These are phyloP conservation scores for Drosophila putrida DNA, from an alignment of 2,888 invertebrate species.

Conservation along the genomic window DNA sequence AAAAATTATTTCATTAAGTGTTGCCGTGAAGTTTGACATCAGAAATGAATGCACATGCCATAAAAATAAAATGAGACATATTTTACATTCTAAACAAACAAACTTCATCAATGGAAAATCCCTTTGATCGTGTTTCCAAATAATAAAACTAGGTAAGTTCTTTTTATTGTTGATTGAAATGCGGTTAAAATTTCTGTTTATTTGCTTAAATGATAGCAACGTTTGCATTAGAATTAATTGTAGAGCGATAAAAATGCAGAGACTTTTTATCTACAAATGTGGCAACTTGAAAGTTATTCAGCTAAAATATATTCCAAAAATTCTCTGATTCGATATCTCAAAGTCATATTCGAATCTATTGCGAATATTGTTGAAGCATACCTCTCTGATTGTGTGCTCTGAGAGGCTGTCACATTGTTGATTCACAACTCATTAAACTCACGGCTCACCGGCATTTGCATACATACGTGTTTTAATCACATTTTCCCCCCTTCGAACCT, in stretches of 20 bases:
- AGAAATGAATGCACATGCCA: slow-evolving; percentile 62
- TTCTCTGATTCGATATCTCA: neutral
- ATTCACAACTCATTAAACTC: slow-evolving; percentile 61
- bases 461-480: slow-evolving; percentile 61
- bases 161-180: slow-evolving; percentile 19
- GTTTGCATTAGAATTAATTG: slow-evolving; percentile 18
- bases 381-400: slow-evolving; percentile 38
- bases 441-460: slow-evolving; percentile 58
- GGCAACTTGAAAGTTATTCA: slow-evolving; percentile 3
- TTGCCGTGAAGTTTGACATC: slow-evolving; percentile 76
- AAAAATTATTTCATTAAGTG: slow-evolving; percentile 67
- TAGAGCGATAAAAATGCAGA: slow-evolving; percentile 11
- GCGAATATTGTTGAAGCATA: slow-evolving; percentile 31
- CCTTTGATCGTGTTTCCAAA: slow-evolving; percentile 8
- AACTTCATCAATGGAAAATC: slow-evolving; percentile 1
- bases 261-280: neutral
- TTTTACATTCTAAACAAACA: slow-evolving; percentile 8
- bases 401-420: slow-evolving; percentile 50
- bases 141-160: slow-evolving; percentile 35
- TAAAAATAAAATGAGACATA: neutral
- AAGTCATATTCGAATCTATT: neutral
- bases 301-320: neutral
- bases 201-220: slow-evolving; percentile 22
- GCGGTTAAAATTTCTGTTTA: slow-evolving; percentile 9
- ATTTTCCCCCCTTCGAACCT: slow-evolving; percentile 3